Conservation (phyloP, 2,888 invertebrate species). For the Eudemis profundana region DNA sequence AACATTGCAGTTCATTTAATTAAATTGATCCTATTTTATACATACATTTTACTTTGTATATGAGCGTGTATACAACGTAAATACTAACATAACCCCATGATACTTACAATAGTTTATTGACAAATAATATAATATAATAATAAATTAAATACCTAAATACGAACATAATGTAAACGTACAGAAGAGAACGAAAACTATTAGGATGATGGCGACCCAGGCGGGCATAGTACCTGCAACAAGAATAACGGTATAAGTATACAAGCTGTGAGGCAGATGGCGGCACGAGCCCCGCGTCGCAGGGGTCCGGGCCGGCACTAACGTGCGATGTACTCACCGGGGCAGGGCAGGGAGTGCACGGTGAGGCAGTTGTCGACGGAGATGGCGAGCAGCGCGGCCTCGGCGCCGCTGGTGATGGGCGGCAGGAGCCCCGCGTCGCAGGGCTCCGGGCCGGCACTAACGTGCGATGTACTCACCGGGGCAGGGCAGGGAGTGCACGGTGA, state of each 20-base stretch:
- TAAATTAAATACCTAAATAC: constrained; percentile 91
- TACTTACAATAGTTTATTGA: constrained; percentile 56
- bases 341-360: constrained; percentile 2
- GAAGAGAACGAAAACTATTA: constrained; percentile 91
- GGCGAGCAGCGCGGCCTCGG: background rate
- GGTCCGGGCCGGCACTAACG: no score
- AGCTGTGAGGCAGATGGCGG: background rate
- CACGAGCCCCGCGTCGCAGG: background rate
- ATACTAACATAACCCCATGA: constrained; percentile 60
- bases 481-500: background rate
- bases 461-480: constrained; percentile 91
- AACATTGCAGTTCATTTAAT: constrained; percentile 76
- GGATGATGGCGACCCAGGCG: constrained; percentile 91
- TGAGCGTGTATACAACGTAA: constrained; percentile 63
- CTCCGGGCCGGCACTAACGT: constrained; percentile 98
- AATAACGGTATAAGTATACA: constrained; percentile 20
- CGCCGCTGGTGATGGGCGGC: constrained; percentile 54
- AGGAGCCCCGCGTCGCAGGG: constrained; percentile 90
- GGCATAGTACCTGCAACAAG: constrained; percentile 90
- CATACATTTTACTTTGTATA: constrained; percentile 66
- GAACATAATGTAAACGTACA: constrained; percentile 93
- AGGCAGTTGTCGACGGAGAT: background rate
- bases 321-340: no score
- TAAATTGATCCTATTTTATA: constrained; percentile 76
- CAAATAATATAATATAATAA: constrained; percentile 47